Evolutionary conservation across 1,140 invertebrate genomes (phyloP).

Genomic region (Drosophila arizonae): DNA sequence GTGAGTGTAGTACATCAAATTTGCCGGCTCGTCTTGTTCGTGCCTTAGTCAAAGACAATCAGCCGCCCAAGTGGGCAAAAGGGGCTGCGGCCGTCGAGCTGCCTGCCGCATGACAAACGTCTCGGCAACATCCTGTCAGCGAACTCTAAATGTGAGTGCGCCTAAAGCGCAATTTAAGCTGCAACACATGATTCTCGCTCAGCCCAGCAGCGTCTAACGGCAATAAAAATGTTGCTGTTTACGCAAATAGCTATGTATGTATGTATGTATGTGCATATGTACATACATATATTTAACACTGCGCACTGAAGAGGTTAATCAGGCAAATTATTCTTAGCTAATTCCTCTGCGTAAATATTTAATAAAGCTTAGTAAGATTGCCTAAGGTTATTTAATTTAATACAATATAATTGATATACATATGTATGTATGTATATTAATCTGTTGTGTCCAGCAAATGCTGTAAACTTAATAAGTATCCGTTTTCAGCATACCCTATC

Average conservation of each 20-base stretch:
- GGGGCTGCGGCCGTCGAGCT: background rate
- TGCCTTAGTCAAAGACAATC: conserved; percentile 56
- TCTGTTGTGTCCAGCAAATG: too few relatives aligned
- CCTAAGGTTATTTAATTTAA: background rate
- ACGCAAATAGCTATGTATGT: background rate
- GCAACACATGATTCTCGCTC: conserved; percentile 13
- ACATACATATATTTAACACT: too few relatives aligned
- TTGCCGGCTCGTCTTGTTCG: conserved; percentile 39
- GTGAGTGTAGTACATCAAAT: conserved; percentile 51
- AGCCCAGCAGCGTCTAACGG: background rate
- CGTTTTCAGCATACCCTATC: too few relatives aligned
- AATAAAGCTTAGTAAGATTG: background rate
- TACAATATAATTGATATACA: background rate
- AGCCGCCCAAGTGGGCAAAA: background rate
- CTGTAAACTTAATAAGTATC: too few relatives aligned
- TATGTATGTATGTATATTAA: too few relatives aligned
- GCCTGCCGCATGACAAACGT: conserved; percentile 30
- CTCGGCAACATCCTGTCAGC: conserved; percentile 41
- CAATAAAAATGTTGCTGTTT: conserved; percentile 7
- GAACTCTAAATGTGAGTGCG: conserved; percentile 7
- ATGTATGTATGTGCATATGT: too few relatives aligned
- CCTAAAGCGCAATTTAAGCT: conserved; percentile 33
- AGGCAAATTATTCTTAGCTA: conserved; percentile 3
- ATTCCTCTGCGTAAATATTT: background rate
- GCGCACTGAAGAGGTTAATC: conserved; percentile 7